Percentiles rank a stretch among this genome's conserved stretches.
Conservation (phyloP, 2,113 vertebrate species). For the Caracal caracal region DNA sequence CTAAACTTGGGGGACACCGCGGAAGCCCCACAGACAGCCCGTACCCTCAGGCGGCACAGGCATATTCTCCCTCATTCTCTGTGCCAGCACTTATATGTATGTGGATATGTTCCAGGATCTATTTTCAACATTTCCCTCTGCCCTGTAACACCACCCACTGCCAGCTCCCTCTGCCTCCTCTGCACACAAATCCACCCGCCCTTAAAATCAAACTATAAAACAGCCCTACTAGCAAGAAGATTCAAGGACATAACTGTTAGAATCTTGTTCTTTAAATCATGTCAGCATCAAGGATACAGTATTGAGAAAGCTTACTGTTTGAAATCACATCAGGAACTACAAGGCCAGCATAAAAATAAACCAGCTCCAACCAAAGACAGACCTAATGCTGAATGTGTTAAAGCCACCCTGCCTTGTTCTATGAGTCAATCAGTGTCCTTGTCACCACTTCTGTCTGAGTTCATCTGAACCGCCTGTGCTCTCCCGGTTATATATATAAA, state of each 20-base stretch:
- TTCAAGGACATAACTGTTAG: not conserved
- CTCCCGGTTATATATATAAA: not conserved
- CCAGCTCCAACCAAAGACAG: not conserved
- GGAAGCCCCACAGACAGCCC: not conserved
- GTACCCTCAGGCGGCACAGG: rapidly evolving
- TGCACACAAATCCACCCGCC: not conserved
- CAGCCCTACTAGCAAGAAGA: not conserved
- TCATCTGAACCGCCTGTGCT: not conserved
- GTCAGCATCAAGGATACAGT: not conserved
- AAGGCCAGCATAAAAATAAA: slow-evolving; percentile 25
- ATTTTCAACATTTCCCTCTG: not conserved
- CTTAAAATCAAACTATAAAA: not conserved
- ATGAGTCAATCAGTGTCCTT: not conserved
- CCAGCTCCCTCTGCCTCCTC: not conserved
- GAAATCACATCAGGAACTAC: not conserved
- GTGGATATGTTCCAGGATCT: not conserved
- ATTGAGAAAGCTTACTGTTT: not conserved
- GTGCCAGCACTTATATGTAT: not conserved
- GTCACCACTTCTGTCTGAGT: not conserved
- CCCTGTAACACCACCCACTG: not conserved
- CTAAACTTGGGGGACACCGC: not conserved
- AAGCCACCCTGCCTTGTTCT: not conserved
- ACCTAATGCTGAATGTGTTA: not conserved
- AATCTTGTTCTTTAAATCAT: not conserved
- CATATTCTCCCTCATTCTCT: not conserved